Percentiles rank a stretch among this genome's conserved stretches.
Evolutionary conservation across 2,888 invertebrate species (phyloP).

Genomic region (Cosmia pyralina): DNA sequence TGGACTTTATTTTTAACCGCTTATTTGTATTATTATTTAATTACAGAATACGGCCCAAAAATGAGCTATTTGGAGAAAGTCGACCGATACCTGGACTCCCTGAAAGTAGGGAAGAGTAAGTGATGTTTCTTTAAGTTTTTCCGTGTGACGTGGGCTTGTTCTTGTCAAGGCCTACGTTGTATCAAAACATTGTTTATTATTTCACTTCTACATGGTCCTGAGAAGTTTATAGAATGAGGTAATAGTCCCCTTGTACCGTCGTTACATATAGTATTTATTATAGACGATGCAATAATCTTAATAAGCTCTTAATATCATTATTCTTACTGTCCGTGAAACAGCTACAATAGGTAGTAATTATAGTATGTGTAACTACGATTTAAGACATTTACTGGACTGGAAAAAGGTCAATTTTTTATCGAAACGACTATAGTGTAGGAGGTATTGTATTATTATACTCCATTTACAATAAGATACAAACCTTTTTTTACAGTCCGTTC

Average conservation of each 20-base stretch:
- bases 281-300: too few species aligned
- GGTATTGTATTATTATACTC: too few species aligned
- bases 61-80: constrained; percentile 87
- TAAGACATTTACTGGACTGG: too few species aligned
- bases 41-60: constrained; percentile 71
- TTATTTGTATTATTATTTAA: constrained; percentile 50
- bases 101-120: constrained; percentile 88
- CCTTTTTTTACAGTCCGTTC: too few species aligned
- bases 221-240: not conserved
- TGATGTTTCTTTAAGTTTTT: constrained; percentile 54
- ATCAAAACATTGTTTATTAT: not conserved
- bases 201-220: not conserved
- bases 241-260: too few species aligned
- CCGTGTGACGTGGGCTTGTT: too few species aligned
- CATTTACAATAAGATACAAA: too few species aligned
- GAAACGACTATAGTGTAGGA: too few species aligned
- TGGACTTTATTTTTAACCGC: constrained; percentile 39
- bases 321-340: not conserved
- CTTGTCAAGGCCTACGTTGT: not conserved
- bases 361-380: too few species aligned
- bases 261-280: too few species aligned
- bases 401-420: too few species aligned
- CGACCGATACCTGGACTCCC: constrained; percentile 85
- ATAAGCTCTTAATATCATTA: rapidly evolving
- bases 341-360: not conserved